phyloP scores from a whole-genome alignment of 2,797 vertebrate genomes.

The Euphonia xanthogaster region DNA sequence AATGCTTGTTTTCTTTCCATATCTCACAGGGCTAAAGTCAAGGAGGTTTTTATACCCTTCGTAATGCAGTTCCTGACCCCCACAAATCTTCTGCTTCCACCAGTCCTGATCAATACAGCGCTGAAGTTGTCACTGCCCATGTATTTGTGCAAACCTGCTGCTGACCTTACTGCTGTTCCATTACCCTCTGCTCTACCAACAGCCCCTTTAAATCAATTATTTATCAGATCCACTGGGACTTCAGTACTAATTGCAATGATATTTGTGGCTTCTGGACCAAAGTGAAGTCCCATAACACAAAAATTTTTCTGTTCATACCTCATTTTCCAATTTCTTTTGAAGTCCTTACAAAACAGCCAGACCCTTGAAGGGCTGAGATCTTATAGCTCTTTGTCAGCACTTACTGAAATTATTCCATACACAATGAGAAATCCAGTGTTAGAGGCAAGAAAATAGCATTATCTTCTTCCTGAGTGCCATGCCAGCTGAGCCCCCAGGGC shows the following conservation, averaged over 20 bases:
- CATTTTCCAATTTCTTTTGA: conserved; percentile 36
- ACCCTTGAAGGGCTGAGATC: not conserved
- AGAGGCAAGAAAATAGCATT: not conserved
- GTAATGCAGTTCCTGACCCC: conserved; percentile 19
- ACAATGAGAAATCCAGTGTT: not conserved
- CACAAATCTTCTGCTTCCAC: conserved; percentile 45
- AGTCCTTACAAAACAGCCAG: not conserved
- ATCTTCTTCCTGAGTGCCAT: not conserved
- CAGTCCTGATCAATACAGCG: conserved; percentile 35
- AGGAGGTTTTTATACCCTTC: conserved; percentile 26
- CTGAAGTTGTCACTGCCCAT: not conserved
- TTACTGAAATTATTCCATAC: not conserved
- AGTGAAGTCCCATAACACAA: conserved; percentile 3
- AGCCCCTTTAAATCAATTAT: conserved; percentile 40
- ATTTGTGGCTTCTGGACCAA: conserved; percentile 16
- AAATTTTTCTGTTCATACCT: conserved; percentile 21
- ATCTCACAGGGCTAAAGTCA: conserved; percentile 18
- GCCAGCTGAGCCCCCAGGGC: not conserved
- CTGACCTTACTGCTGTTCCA: not conserved
- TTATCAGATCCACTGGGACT: conserved; percentile 6
- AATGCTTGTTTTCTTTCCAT: not conserved
- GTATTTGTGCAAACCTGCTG: not conserved
- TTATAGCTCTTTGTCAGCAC: not conserved
- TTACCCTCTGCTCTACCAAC: not conserved
- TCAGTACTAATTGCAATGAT: not conserved